Conservation (phyloP, 2,113 vertebrate genomes). For the Probosciger aterrimus region DNA sequence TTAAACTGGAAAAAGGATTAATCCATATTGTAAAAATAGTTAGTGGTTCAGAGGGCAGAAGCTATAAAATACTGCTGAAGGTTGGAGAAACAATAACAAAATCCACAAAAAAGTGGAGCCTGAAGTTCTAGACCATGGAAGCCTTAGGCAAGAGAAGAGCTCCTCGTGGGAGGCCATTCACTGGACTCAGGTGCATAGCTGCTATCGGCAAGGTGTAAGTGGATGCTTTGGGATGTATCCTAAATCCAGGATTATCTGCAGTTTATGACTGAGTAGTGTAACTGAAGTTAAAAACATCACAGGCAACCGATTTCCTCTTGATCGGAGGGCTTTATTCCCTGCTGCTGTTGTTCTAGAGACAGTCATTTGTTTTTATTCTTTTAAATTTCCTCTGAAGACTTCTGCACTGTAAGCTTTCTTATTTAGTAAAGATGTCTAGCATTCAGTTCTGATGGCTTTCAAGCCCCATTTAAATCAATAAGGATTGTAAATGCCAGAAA, state of each 20-base stretch:
- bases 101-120: background rate
- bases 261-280: background rate
- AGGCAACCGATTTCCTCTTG: constrained; percentile 1
- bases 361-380: background rate
- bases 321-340: background rate
- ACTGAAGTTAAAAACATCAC: background rate
- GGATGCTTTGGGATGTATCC: background rate
- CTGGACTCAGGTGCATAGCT: background rate
- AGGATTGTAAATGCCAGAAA: background rate
- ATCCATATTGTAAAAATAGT: constrained; percentile 45
- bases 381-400: background rate
- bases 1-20: constrained; percentile 44
- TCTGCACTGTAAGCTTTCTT: background rate
- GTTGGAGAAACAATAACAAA: constrained; percentile 26
- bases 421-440: background rate
- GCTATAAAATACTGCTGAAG: constrained; percentile 14
- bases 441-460: background rate
- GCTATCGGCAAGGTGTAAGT: background rate
- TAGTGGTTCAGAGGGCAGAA: constrained; percentile 18
- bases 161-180: background rate
- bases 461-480: constrained; percentile 1
- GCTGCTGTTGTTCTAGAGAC: background rate
- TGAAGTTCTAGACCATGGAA: background rate
- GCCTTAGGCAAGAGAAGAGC: background rate
- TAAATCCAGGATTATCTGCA: background rate